Conservation (phyloP, 1,140 invertebrate genomes). For the Marisa cornuarietis region DNA sequence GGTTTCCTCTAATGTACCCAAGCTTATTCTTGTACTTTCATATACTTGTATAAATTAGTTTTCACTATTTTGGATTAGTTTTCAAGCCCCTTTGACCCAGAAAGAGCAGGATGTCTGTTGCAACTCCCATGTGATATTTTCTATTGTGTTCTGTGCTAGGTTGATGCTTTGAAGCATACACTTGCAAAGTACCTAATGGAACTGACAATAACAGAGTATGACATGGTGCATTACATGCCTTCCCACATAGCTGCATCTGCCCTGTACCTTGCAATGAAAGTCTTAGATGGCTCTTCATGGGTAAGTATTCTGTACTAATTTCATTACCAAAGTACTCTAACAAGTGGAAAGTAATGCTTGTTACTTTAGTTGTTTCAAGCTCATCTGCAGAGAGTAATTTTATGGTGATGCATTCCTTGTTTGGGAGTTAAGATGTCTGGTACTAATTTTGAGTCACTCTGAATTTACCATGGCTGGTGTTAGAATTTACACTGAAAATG, state of each 20-base stretch:
- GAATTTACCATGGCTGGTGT: too few relatives aligned
- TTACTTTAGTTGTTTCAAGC: too few relatives aligned
- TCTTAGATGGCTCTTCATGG: slow-evolving; percentile 61
- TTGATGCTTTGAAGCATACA: slow-evolving; percentile 78
- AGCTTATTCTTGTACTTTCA: too few relatives aligned
- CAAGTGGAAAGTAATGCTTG: not conserved
- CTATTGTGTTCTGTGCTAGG: slow-evolving; percentile 59
- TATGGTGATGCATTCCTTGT: too few relatives aligned
- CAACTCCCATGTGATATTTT: not conserved
- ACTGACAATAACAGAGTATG: slow-evolving; percentile 83
- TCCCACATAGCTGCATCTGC: slow-evolving; percentile 83
- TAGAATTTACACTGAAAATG: too few relatives aligned
- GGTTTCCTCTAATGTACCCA: too few relatives aligned
- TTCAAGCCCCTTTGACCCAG: too few relatives aligned
- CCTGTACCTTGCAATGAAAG: slow-evolving; percentile 76
- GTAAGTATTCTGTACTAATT: slow-evolving; percentile 41
- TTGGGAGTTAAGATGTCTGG: too few relatives aligned
- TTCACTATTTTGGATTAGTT: too few relatives aligned
- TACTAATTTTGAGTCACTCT: too few relatives aligned
- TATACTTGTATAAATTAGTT: too few relatives aligned
- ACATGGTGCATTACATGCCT: slow-evolving; percentile 81
- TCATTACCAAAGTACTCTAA: not conserved
- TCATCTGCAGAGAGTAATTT: too few relatives aligned
- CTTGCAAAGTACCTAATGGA: slow-evolving; percentile 95
- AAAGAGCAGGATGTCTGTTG: not conserved